phyloP scores from a whole-genome alignment of 2,797 vertebrate species.

The Brotula barbata region DNA sequence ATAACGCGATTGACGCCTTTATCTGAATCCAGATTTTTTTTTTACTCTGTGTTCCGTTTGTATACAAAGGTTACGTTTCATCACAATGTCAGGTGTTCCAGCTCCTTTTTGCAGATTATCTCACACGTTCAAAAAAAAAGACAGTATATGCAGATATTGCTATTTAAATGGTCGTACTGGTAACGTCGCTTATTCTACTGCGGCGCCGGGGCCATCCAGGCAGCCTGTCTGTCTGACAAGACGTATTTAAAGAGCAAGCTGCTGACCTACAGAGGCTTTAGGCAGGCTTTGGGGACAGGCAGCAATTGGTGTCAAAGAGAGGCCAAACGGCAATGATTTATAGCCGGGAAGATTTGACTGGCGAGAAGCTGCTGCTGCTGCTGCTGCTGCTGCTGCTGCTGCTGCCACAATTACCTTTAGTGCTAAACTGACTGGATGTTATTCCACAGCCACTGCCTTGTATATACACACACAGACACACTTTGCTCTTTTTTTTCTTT shows the following conservation, averaged over 20 bases:
- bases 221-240: slow-evolving; percentile 59
- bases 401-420: slow-evolving; percentile 81
- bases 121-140: not conserved
- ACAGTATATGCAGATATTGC: not conserved
- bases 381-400: slow-evolving; percentile 67
- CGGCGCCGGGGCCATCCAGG: slow-evolving; percentile 40
- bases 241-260: slow-evolving; percentile 62
- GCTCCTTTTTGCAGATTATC: not conserved
- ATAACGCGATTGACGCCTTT: no score
- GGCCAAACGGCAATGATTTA: slow-evolving; percentile 81
- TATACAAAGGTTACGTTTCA: no score
- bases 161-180: slow-evolving; percentile 14
- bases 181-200: slow-evolving; percentile 37
- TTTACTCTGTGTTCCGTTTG: no score
- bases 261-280: slow-evolving; percentile 65
- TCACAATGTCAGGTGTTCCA: not conserved
- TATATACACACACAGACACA: slow-evolving; percentile 15
- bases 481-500: no score
- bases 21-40: no score
- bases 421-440: slow-evolving; percentile 58
- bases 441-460: slow-evolving; percentile 43
- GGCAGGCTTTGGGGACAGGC: slow-evolving; percentile 71
- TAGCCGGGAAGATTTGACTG: slow-evolving; percentile 80
- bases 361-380: slow-evolving; percentile 73
- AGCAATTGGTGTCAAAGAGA: slow-evolving; percentile 76